Conservation (phyloP, 2,797 vertebrate genomes). For the Xiphorhynchus erythropygius region DNA sequence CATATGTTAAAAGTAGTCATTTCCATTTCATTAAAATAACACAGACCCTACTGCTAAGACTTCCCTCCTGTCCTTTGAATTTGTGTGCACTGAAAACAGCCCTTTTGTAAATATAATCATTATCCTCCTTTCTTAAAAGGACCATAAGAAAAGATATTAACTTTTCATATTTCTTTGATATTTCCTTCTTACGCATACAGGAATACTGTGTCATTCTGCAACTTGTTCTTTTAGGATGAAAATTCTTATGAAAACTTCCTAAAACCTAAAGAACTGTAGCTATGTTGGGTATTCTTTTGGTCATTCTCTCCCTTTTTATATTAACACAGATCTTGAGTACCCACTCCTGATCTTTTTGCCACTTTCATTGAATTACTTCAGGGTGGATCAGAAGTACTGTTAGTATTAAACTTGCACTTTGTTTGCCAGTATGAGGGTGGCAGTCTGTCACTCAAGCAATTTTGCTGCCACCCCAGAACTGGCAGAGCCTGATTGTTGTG, state of each 20-base stretch:
- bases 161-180: background rate
- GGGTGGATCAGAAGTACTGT: background rate
- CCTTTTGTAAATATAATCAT: slow-evolving; percentile 24
- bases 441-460: background rate
- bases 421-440: background rate
- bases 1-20: slow-evolving; percentile 23
- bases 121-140: background rate
- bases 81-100: background rate
- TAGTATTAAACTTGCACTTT: background rate
- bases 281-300: background rate
- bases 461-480: background rate
- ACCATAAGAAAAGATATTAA: background rate
- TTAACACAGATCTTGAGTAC: background rate
- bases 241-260: background rate
- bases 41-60: background rate
- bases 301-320: background rate
- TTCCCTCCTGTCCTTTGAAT: background rate
- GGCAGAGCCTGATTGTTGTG: background rate
- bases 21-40: slow-evolving; percentile 35
- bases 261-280: background rate
- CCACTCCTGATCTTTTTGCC: background rate
- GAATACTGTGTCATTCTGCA: background rate
- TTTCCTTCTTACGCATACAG: background rate
- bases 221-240: background rate
- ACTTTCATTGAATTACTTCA: background rate